These are phyloP conservation scores for Nemotelus nigrinus DNA, from an alignment of 2,888 invertebrate species.

Conservation along the genomic window DNA sequence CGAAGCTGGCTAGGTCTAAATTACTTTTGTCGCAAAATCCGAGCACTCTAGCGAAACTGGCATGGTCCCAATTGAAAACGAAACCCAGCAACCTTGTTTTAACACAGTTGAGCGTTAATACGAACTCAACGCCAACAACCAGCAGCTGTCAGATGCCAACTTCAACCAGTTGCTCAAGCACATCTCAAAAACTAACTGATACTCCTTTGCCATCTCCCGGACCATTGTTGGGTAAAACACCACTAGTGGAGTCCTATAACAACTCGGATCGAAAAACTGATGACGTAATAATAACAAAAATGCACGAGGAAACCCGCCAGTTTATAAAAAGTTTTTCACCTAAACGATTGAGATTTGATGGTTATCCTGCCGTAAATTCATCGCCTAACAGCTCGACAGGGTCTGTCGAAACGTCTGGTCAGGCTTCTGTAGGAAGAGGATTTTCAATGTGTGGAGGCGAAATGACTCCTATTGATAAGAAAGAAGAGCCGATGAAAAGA, in stretches of 20 bases:
- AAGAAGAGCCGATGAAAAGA: conserved; percentile 59
- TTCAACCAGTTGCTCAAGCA: conserved; percentile 37
- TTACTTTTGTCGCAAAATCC: conserved; percentile 63
- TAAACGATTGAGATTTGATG: conserved; percentile 46
- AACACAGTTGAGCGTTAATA: conserved; percentile 60
- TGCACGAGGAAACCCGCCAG: conserved; percentile 59
- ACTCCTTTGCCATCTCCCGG: conserved; percentile 83
- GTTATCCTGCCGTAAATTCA: conserved; percentile 11
- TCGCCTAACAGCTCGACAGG: conserved; percentile 4
- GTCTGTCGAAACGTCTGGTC: conserved; percentile 1
- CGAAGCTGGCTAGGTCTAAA: conserved; percentile 62
- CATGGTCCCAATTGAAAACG: conserved; percentile 63
- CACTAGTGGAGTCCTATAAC: conserved; percentile 76
- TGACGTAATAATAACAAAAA: conserved; percentile 62
- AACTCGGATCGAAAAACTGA: conserved; percentile 57
- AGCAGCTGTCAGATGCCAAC: conserved; percentile 25
- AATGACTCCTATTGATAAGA: conserved; percentile 53
- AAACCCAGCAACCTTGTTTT: conserved; percentile 71
- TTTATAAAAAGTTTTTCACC: conserved; percentile 46
- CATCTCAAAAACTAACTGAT: conserved; percentile 64
- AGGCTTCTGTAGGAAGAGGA: not conserved
- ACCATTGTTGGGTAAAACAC: conserved; percentile 82
- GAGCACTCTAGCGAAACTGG: conserved; percentile 58
- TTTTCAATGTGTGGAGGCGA: conserved; percentile 53
- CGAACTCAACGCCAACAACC: conserved; percentile 52